Conservation (phyloP, 64 coral and sea anemone species). For the Cladopsammia gracilis region DNA sequence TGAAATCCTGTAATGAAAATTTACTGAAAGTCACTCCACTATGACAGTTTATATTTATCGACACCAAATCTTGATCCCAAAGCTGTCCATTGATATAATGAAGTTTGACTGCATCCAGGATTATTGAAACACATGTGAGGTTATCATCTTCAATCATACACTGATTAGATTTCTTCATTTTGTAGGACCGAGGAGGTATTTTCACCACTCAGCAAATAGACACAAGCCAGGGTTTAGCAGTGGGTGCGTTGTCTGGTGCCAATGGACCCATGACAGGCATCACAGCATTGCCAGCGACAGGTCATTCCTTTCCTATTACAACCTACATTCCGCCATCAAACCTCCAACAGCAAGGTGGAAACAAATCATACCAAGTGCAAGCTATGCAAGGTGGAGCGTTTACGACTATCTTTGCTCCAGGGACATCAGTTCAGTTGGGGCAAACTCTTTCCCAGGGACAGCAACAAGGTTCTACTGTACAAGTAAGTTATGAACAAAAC, state of each 20-base stretch:
- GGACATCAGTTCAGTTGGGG: slow-evolving; percentile 83
- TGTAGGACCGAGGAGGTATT: slow-evolving; percentile 70
- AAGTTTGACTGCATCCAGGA: too few relatives aligned
- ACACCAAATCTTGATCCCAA: too few relatives aligned
- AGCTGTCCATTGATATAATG: too few relatives aligned
- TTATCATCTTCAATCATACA: neutral
- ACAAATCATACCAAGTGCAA: slow-evolving; percentile 96
- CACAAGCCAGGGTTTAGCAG: slow-evolving; percentile 71
- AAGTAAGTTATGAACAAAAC: slow-evolving; percentile 49
- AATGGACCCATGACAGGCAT: slow-evolving; percentile 94
- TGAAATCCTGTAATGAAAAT: too few relatives aligned
- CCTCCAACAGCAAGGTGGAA: slow-evolving; percentile 75
- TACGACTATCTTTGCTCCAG: slow-evolving; percentile 97
- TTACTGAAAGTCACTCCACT: too few relatives aligned
- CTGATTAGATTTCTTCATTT: neutral
- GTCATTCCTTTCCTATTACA: slow-evolving; percentile 97
- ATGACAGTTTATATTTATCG: too few relatives aligned
- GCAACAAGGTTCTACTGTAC: slow-evolving; percentile 77
- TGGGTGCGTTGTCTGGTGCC: slow-evolving; percentile 31
- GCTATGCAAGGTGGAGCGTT: slow-evolving; percentile 94
- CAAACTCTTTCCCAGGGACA: slow-evolving; percentile 81
- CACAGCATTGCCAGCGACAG: slow-evolving; percentile 87
- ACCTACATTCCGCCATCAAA: slow-evolving; percentile 93
- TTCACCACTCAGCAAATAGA: slow-evolving; percentile 81
- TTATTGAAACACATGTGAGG: too few relatives aligned